phyloP scores from a whole-genome alignment of 2,113 vertebrate genomes.

The Antigone vipio region DNA sequence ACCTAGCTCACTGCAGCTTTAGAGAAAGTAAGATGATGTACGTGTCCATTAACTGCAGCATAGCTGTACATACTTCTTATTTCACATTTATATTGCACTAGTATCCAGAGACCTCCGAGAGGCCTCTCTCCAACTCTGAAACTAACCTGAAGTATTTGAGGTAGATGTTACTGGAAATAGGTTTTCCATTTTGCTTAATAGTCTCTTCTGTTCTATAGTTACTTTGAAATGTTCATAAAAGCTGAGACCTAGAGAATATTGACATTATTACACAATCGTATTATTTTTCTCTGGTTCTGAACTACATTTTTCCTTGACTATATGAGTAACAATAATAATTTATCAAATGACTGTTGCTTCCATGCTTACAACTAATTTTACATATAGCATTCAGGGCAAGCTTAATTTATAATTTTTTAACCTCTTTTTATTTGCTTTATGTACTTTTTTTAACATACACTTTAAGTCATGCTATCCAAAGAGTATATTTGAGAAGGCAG shows the following conservation, averaged over 20 bases:
- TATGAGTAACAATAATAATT: background rate
- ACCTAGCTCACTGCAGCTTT: background rate
- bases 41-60: background rate
- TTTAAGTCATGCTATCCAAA: background rate
- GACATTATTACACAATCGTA: background rate
- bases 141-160: background rate
- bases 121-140: background rate
- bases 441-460: background rate
- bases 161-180: background rate
- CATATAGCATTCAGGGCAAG: background rate
- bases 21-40: background rate
- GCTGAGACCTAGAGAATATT: background rate
- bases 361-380: background rate
- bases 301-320: background rate
- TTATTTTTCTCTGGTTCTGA: background rate
- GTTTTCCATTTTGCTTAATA: slow-evolving; percentile 21
- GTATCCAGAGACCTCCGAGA: background rate
- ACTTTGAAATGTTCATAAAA: background rate
- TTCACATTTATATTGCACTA: background rate
- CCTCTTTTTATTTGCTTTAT: background rate
- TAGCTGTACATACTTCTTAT: fast-evolving
- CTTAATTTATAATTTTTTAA: background rate
- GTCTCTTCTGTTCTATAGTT: background rate
- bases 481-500: background rate
- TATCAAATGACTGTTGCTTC: background rate